Evolutionary conservation across 2,888 invertebrate genomes (phyloP).

Genomic region (Trichopoda pennipes): DNA sequence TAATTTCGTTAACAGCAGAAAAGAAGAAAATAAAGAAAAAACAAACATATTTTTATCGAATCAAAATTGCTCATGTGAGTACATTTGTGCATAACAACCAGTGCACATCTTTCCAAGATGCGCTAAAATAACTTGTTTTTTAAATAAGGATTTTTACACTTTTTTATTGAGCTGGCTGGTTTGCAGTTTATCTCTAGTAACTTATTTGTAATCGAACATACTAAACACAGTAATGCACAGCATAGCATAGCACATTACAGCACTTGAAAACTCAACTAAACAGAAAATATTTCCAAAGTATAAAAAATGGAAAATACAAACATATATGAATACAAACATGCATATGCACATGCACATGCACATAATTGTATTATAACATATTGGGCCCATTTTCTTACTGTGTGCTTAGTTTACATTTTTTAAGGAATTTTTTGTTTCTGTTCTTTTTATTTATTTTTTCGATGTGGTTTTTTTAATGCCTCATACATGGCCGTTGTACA

Average conservation of each 20-base stretch:
- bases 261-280: constrained; percentile 64
- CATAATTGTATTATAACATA: constrained; percentile 61
- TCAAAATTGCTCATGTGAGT: constrained; percentile 23
- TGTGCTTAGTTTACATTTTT: constrained; percentile 18
- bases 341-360: constrained; percentile 31
- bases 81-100: neutral
- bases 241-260: no score
- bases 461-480: constrained; percentile 45
- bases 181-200: constrained; percentile 29
- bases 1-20: constrained; percentile 38
- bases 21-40: neutral
- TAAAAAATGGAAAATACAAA: constrained; percentile 17
- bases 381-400: constrained; percentile 51
- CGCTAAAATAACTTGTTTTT: constrained; percentile 65
- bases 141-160: constrained; percentile 61
- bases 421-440: neutral
- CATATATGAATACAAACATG: neutral
- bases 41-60: constrained; percentile 2
- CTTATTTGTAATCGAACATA: constrained; percentile 53
- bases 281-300: constrained; percentile 35
- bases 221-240: constrained; percentile 8
- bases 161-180: constrained; percentile 36
- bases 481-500: constrained; percentile 21
- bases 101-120: constrained; percentile 46
- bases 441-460: neutral